Evolutionary conservation across 2,888 invertebrate genomes (phyloP).

Genomic region (Eudasyphora cyanicolor): DNA sequence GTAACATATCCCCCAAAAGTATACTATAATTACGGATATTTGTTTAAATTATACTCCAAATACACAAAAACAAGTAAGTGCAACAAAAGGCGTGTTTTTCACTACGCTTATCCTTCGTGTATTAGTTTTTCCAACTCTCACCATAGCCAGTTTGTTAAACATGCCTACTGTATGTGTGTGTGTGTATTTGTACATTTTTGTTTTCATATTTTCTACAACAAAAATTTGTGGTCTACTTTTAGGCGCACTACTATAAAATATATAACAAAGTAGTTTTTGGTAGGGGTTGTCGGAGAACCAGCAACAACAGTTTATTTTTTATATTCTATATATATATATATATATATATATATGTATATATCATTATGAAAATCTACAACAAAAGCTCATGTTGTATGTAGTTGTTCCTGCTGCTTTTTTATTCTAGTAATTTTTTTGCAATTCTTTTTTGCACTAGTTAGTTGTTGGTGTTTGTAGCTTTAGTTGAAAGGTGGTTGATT

Average conservation of each 20-base stretch:
- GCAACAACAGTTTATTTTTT: not conserved
- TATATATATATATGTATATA: not conserved
- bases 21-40: not conserved
- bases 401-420: not conserved
- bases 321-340: not conserved
- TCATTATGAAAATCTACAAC: constrained; percentile 2
- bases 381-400: not conserved
- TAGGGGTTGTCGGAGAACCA: not conserved
- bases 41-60: not conserved
- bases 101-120: constrained; percentile 3
- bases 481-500: constrained; percentile 27
- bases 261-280: not conserved
- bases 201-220: constrained; percentile 6
- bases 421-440: constrained; percentile 12
- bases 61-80: not conserved
- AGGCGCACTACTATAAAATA: constrained; percentile 30
- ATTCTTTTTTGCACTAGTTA: not conserved
- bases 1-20: not conserved
- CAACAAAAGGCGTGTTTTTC: constrained; percentile 20
- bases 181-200: not conserved
- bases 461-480: not conserved
- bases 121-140: not conserved
- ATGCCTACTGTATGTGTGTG: not conserved
- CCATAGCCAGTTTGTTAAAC: constrained; percentile 17
- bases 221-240: constrained; percentile 46